Percentiles rank a stretch among this genome's conserved stretches.
These are phyloP conservation scores for Drepanosiphum platanoidis DNA, from an alignment of 2,888 invertebrate species.

Conservation along the genomic window DNA sequence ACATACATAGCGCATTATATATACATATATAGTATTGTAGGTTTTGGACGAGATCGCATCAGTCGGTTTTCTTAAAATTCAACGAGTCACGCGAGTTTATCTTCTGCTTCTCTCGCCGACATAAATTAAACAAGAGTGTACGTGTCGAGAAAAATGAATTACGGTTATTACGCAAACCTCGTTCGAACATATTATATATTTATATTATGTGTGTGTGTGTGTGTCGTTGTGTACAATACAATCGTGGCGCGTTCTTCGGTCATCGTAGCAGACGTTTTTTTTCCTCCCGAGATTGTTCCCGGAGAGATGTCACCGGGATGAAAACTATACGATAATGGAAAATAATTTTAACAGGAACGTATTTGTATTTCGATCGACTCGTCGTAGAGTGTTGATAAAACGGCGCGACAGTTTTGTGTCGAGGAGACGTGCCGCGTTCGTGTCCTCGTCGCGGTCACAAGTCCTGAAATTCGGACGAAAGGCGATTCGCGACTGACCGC, in stretches of 20 bases:
- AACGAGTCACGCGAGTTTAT: constrained; percentile 31
- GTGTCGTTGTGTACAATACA: no score
- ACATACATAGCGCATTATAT: not conserved
- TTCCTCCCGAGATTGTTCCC: no score
- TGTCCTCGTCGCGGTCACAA: not conserved
- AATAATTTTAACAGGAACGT: not conserved
- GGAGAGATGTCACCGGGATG: no score
- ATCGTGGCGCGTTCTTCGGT: no score
- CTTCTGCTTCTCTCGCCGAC: constrained; percentile 7
- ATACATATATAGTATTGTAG: no score
- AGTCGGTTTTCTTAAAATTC: constrained; percentile 12
- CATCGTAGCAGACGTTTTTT: constrained; percentile 3
- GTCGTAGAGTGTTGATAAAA: constrained; percentile 47
- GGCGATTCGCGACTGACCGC: not conserved
- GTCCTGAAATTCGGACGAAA: not conserved
- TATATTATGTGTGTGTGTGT: not conserved
- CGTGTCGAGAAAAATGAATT: constrained; percentile 41
- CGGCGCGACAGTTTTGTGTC: not conserved
- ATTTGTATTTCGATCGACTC: constrained; percentile 14
- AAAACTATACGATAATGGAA: no score
- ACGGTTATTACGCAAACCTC: constrained; percentile 40
- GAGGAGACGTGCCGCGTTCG: not conserved
- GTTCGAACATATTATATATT: not conserved
- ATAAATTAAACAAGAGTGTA: constrained; percentile 29
- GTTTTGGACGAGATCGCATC: constrained; percentile 22